Percentiles rank a stretch among this genome's conserved stretches.
Evolutionary conservation across 2,888 invertebrate species (phyloP).

Genomic region (Lysandra coridon): DNA sequence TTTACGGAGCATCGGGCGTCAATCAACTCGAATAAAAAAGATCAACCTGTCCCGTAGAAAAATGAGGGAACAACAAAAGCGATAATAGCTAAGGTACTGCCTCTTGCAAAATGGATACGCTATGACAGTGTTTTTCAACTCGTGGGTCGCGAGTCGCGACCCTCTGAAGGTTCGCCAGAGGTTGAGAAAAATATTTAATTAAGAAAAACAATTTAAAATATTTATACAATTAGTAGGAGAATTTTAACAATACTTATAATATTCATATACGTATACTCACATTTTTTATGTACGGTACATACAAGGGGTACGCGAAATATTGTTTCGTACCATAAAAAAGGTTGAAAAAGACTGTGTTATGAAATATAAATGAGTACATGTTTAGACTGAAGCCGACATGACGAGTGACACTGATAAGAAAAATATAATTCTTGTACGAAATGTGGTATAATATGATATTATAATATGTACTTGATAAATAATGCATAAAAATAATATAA

Average conservation of each 20-base stretch:
- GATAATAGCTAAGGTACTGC: not conserved
- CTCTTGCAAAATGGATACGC: not conserved
- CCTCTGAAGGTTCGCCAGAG: no score
- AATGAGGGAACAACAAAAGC: not conserved
- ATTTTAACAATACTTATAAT: no score
- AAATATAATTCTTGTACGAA: not conserved
- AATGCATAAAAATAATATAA: not conserved
- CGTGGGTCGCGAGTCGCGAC: no score
- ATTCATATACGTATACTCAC: no score
- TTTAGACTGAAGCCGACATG: not conserved
- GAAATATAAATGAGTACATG: slow-evolving; percentile 1
- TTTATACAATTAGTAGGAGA: no score
- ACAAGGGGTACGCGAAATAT: no score
- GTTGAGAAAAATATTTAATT: no score
- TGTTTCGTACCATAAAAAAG: no score
- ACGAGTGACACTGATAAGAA: not conserved
- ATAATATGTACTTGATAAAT: not conserved
- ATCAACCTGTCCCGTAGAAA: slow-evolving; percentile 2
- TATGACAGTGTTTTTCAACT: not conserved
- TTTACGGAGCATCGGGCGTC: not conserved
- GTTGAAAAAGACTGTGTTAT: no score
- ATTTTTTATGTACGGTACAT: no score
- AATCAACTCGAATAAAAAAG: slow-evolving; percentile 28
- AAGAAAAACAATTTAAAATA: no score
- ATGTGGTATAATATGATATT: not conserved